phyloP scores from a whole-genome alignment of 1,140 invertebrate species.

The Zaprionus inermis region DNA sequence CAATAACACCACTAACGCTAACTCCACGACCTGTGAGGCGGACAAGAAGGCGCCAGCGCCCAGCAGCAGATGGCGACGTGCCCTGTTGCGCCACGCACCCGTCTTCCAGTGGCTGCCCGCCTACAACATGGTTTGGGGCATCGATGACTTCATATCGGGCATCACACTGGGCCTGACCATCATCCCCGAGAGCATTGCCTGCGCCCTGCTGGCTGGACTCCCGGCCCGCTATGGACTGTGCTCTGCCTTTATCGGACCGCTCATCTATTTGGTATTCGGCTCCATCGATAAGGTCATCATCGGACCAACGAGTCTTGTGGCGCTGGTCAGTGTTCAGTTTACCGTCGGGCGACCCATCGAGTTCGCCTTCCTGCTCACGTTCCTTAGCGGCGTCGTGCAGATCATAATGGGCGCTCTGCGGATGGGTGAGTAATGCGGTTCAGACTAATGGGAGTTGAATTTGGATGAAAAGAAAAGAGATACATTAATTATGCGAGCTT shows the following conservation, averaged over 20 bases:
- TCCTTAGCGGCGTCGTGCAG: slow-evolving; percentile 91
- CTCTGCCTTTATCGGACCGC: slow-evolving; percentile 87
- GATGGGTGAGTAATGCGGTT: slow-evolving; percentile 67
- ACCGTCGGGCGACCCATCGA: slow-evolving; percentile 89
- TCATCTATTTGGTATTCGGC: slow-evolving; percentile 94
- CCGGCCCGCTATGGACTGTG: slow-evolving; percentile 87
- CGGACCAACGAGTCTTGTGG: slow-evolving; percentile 93
- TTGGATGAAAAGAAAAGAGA: too few species aligned
- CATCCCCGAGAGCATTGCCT: slow-evolving; percentile 94
- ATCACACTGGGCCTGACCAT: slow-evolving; percentile 92
- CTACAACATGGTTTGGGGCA: slow-evolving; percentile 86
- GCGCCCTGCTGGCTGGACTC: slow-evolving; percentile 90
- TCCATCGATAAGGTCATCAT: slow-evolving; percentile 96
- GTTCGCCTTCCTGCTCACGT: slow-evolving; percentile 92
- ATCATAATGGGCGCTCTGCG: slow-evolving; percentile 88
- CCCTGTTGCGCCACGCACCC: slow-evolving; percentile 55
- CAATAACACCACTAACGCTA: background rate
- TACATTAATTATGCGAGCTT: too few species aligned
- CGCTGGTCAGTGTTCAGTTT: slow-evolving; percentile 88
- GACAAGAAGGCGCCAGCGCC: slow-evolving; percentile 32
- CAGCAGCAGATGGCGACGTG: slow-evolving; percentile 50
- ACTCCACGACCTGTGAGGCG: background rate
- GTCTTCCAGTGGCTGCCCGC: slow-evolving; percentile 87
- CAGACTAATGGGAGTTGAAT: background rate
- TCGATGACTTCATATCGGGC: slow-evolving; percentile 90